Percentiles rank a stretch among this genome's conserved stretches.
phyloP scores from a whole-genome alignment of 2,113 vertebrate genomes.

The Anoplopoma fimbria region DNA sequence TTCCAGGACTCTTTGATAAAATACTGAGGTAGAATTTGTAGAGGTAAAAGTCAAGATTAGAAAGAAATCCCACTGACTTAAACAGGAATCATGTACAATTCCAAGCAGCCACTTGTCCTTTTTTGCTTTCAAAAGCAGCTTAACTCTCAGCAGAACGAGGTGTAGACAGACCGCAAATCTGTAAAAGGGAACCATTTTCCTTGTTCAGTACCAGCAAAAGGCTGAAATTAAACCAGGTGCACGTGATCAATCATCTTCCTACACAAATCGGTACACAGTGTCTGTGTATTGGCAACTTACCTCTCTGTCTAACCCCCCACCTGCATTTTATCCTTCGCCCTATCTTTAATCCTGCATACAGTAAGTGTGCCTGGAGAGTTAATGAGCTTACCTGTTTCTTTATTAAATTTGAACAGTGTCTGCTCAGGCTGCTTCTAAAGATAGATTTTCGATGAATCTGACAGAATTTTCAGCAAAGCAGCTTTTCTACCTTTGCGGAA shows the following conservation, averaged over 20 bases:
- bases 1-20: neutral
- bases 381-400: conserved; percentile 76
- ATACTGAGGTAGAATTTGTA: neutral
- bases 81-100: conserved; percentile 25
- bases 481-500: conserved; percentile 42
- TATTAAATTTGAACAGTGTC: conserved; percentile 69
- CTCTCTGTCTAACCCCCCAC: conserved; percentile 32
- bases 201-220: neutral
- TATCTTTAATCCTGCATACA: conserved; percentile 61
- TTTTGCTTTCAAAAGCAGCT: conserved; percentile 57
- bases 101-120: conserved; percentile 42
- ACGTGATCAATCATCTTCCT: conserved; percentile 39
- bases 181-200: conserved; percentile 14
- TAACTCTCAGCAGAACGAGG: conserved; percentile 34
- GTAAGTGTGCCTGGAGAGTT: conserved; percentile 59
- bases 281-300: conserved; percentile 19
- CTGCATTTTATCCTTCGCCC: conserved; percentile 9
- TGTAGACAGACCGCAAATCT: conserved; percentile 12
- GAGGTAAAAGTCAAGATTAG: conserved; percentile 19
- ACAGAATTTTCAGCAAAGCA: conserved; percentile 59
- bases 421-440: conserved; percentile 49
- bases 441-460: conserved; percentile 65
- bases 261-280: conserved; percentile 20
- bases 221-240: conserved; percentile 42
- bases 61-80: conserved; percentile 8